Evolutionary conservation across 1,140 invertebrate genomes (phyloP), one percentile per base, ranked within the genome.

Genomic region (Dendrolimus punctatus): DNA sequence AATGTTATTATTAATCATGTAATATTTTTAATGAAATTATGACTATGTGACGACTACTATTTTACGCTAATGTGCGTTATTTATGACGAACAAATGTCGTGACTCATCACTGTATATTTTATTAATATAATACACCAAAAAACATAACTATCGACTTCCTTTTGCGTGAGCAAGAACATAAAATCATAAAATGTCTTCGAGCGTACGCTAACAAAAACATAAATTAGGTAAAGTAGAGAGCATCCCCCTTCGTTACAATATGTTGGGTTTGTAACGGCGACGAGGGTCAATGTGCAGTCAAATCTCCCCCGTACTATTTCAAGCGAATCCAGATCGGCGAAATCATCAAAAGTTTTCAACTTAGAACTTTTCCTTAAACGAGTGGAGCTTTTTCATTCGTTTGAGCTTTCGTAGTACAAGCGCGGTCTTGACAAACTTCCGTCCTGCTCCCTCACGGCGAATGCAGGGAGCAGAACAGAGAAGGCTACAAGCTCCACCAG

Each of bases 271-370:
- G 72, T 75, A 80, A 76, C 68, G 72, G 75, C 68, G 69, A 49
- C 61, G 77, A 73, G 79, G 83, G 79, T 82, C 80, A 82, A 68
- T 71, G 67, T 62, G 67, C 65, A 72, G 73, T 66, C 68, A 72
- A 75, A 72, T 74, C 75, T 76, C 82, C 79, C 75, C 73, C 57
- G 63, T 62, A 72, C 64, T 62, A 71, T 73, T 73, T 69, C 65
- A 69, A 78, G 63, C 66, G 64, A 65, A 65, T 72, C 48, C 62
- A 63, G 64, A 74, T 85, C 79, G 73, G 68, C 75, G 58, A 74
- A 83, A 84, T 84, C 80, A 83, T 83, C 75, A 77, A 84, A 86
- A 86, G 68, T 84, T 86, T 86, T 83, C 73, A 84, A 84, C 71
- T 82, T 80, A 73, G 66, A 84, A 81, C 76, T 83, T 85, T 82